These are phyloP conservation scores for Phrynocephalus vlangalii DNA, from an alignment of 2,797 vertebrate species.

Conservation along the genomic window DNA sequence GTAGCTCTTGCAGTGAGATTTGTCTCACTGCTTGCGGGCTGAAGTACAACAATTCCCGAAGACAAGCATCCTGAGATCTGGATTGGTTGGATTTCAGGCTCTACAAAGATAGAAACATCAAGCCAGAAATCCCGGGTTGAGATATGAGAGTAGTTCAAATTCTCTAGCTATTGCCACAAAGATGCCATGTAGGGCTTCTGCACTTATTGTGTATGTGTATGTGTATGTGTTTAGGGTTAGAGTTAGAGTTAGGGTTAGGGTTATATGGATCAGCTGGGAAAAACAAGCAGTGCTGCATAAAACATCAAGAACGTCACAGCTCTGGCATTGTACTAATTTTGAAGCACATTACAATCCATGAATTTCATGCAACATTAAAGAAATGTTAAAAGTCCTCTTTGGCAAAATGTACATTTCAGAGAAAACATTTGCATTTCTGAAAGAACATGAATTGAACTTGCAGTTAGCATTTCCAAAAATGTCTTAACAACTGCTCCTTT, in stretches of 20 bases:
- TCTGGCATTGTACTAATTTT: background rate
- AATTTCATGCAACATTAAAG: conserved; percentile 26
- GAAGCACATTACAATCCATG: background rate
- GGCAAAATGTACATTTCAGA: background rate
- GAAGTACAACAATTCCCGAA: no score
- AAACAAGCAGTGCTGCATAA: conserved; percentile 7
- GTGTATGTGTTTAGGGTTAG: no score
- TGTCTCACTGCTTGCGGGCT: no score
- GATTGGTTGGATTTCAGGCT: no score
- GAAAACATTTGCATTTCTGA: conserved; percentile 3
- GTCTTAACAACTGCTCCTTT: background rate
- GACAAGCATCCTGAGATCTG: no score
- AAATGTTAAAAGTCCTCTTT: conserved; percentile 8
- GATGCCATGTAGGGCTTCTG: background rate
- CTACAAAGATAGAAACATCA: no score
- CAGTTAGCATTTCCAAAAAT: conserved; percentile 18
- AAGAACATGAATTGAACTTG: conserved; percentile 2
- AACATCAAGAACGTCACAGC: background rate
- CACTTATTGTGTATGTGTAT: no score
- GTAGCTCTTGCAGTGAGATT: no score
- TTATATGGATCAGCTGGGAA: background rate
- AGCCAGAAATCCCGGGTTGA: no score
- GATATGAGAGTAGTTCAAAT: no score
- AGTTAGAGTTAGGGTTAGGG: background rate
- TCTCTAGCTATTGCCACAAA: background rate